Base-by-base conservation (phyloP, 2,888 invertebrate species). In the Xiphydria camelus region DNA sequence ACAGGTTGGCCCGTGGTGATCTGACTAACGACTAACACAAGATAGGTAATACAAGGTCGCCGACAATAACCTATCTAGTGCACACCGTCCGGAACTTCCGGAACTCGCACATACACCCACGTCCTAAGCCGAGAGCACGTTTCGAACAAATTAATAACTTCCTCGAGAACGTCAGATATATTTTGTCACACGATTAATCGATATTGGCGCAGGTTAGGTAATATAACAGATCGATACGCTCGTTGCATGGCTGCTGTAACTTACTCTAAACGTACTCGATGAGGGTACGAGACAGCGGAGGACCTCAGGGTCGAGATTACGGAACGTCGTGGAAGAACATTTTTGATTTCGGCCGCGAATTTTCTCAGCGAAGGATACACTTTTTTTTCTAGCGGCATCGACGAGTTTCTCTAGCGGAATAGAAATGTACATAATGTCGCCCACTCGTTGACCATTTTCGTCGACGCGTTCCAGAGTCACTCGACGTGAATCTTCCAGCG, bases 1-100 rank as follows among this genome's bases (percentile, higher is more conserved):
- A 60, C 67, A 69, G 69, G 69, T 68, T 67, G 66, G 65, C 65
- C 57, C 67, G 64, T 69, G 67, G 66, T 64, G 66, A 67, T 67
- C 63, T 63, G 59, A 67, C 67, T 68, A 68, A 69, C 67, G 58
- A 68, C 68, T 68, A 68, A 69, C 68, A 66, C 56, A 64, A 62
- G 66, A 66, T 68, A 67, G 68, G 61, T 66, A 66, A 61, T 61
- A 59, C 62, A 60, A 61, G 63, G 64, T 60, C 63, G 63, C 55
- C 66, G 66, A 68, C 67, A 66, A 68, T 68, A 66, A 68, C 64
- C 68, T 64, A 66, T 65, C 69, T 63, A 62, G 62, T 60, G 63
- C 61, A 64, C 60, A 61, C 55, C 62, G 57, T 57, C 64, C 59
- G 59, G 60, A 59, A 62, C 61, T 61, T 60, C 58, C 63, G 63